Conservation (phyloP, 1,140 invertebrate species). For the Aleiodes sp. region DNA sequence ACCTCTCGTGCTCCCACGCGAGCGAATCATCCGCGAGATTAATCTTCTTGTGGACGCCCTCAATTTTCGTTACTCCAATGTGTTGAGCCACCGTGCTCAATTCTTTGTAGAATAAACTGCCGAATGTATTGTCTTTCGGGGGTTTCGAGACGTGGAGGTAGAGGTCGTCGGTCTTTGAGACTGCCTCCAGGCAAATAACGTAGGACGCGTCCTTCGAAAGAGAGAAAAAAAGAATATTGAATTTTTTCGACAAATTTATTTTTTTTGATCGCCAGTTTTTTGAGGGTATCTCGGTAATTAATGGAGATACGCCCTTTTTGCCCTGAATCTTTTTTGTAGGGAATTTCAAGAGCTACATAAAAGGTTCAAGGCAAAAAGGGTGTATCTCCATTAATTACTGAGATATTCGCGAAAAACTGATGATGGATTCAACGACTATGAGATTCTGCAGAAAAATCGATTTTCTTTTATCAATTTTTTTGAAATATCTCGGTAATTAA, state of each 20-base stretch:
- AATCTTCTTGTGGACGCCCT: constrained; percentile 95
- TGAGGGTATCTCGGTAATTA: too few relatives aligned
- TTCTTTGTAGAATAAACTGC: constrained; percentile 77
- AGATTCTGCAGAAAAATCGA: too few relatives aligned
- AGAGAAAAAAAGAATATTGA: neutral
- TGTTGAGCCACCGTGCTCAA: constrained; percentile 70
- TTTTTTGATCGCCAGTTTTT: neutral
- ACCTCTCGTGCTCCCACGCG: constrained; percentile 98
- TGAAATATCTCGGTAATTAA: too few relatives aligned
- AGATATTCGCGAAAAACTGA: too few relatives aligned
- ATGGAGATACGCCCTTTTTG: too few relatives aligned
- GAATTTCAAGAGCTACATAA: too few relatives aligned
- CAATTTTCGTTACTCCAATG: constrained; percentile 69
- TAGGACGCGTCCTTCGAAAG: constrained; percentile 68
- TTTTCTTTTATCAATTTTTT: too few relatives aligned
- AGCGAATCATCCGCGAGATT: constrained; percentile 93
- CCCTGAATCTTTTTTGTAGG: neutral
- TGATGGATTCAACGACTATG: too few relatives aligned
- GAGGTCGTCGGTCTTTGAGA: constrained; percentile 70
- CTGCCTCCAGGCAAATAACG: constrained; percentile 91
- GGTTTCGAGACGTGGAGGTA: constrained; percentile 96
- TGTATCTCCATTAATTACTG: too few relatives aligned
- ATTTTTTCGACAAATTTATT: constrained; percentile 9
- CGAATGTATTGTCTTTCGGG: constrained; percentile 85
- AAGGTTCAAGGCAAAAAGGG: too few relatives aligned